Evolutionary conservation across 2,113 vertebrate species (phyloP).

Genomic region (Megaptera novaeangliae): DNA sequence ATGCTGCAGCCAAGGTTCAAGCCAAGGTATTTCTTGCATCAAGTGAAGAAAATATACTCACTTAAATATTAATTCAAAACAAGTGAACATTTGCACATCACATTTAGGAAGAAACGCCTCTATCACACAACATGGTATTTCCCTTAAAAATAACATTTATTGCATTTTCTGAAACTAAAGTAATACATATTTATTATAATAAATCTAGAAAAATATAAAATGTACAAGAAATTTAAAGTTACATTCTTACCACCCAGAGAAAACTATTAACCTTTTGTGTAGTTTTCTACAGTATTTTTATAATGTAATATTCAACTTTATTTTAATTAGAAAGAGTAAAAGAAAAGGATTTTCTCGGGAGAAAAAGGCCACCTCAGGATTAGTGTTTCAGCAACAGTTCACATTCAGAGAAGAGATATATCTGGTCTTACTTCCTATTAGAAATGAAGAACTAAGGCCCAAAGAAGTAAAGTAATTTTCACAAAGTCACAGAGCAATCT

Average conservation of each 20-base stretch:
- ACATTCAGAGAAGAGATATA: background rate
- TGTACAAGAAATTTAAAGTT: background rate
- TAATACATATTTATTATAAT: background rate
- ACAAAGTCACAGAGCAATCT: constrained; percentile 4
- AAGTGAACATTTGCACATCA: background rate
- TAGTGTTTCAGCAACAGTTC: background rate
- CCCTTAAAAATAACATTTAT: background rate
- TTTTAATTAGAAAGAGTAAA: background rate
- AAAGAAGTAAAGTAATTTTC: constrained; percentile 30
- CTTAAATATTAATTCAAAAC: constrained; percentile 37
- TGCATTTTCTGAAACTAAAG: background rate
- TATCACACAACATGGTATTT: background rate
- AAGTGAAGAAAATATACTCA: constrained; percentile 18
- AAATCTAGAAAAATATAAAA: constrained; percentile 8
- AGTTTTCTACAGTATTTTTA: constrained; percentile 27
- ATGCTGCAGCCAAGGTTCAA: background rate
- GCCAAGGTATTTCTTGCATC: background rate
- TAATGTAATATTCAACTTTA: background rate
- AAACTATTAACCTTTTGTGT: background rate
- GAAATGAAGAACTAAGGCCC: background rate
- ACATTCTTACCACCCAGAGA: background rate
- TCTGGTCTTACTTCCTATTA: background rate
- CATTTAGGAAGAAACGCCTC: background rate
- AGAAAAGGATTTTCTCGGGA: background rate
- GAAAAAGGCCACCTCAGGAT: background rate